phyloP scores from a whole-genome alignment of 2,797 vertebrate genomes.

The Diplodus puntazzo region DNA sequence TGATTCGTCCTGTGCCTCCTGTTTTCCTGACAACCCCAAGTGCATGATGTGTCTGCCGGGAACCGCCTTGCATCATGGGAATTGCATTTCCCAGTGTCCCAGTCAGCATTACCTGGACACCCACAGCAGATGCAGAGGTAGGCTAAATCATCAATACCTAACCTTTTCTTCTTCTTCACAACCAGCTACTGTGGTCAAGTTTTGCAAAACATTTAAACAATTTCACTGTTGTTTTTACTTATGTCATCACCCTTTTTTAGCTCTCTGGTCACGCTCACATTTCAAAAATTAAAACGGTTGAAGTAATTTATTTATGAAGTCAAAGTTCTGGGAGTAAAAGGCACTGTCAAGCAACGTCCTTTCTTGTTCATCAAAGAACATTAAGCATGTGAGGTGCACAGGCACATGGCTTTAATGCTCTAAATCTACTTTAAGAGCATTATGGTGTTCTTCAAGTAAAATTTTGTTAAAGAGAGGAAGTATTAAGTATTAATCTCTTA shows the following conservation, averaged over 20 bases:
- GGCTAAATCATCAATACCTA: slow-evolving; percentile 3
- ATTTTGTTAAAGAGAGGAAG: background rate
- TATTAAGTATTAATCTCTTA: background rate
- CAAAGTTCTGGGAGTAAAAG: background rate
- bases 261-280: background rate
- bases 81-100: slow-evolving; percentile 89
- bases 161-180: no score
- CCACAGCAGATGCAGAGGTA: slow-evolving; percentile 88
- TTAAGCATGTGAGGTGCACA: background rate
- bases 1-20: slow-evolving; percentile 88
- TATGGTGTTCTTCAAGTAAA: background rate
- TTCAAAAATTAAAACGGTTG: background rate
- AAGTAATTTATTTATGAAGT: background rate
- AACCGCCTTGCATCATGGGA: slow-evolving; percentile 85
- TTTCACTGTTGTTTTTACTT: no score
- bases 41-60: slow-evolving; percentile 88
- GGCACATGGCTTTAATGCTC: background rate
- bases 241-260: no score
- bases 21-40: slow-evolving; percentile 84
- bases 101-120: slow-evolving; percentile 82
- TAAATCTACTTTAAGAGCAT: background rate
- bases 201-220: background rate
- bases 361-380: background rate
- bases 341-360: background rate
- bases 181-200: no score